These are phyloP conservation scores for Coregonus suidteri DNA, from an alignment of 2,797 vertebrate species.

Conservation along the genomic window DNA sequence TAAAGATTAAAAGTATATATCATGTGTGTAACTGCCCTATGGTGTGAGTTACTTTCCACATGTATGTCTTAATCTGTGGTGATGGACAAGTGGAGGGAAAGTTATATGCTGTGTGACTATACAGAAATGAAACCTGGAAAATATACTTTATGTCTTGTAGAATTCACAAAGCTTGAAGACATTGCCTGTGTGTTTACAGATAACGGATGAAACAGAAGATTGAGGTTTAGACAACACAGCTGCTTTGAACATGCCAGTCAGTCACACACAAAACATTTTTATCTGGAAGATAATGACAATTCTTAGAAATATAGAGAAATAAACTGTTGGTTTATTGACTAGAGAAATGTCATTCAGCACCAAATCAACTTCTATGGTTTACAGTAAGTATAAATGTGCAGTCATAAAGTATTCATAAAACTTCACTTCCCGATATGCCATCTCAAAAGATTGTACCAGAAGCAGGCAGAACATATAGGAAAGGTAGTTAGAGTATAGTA, in stretches of 20 bases:
- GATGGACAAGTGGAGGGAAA: no score
- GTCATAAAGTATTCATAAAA: no score
- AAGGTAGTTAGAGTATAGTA: not conserved
- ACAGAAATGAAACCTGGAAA: not conserved
- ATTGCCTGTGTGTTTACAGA: not conserved
- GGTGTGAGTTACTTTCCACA: not conserved
- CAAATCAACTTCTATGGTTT: no score
- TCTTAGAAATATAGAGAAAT: no score
- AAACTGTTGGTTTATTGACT: no score
- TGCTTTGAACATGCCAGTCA: conserved; percentile 15
- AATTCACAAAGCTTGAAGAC: not conserved
- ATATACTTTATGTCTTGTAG: conserved; percentile 2
- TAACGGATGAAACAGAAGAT: not conserved
- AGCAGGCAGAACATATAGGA: no score
- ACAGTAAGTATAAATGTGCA: no score
- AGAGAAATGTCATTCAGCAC: no score
- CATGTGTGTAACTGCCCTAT: not conserved
- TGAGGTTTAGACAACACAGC: conserved; percentile 16
- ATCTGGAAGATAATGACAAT: not conserved
- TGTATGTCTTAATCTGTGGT: no score
- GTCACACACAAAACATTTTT: not conserved
- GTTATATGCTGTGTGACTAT: not conserved
- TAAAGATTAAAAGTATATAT: conserved; percentile 23
- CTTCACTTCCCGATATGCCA: no score
- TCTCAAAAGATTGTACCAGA: not conserved